Evolutionary conservation across 1,140 invertebrate genomes (phyloP).

Genomic region (Sitodiplosis mosellana): DNA sequence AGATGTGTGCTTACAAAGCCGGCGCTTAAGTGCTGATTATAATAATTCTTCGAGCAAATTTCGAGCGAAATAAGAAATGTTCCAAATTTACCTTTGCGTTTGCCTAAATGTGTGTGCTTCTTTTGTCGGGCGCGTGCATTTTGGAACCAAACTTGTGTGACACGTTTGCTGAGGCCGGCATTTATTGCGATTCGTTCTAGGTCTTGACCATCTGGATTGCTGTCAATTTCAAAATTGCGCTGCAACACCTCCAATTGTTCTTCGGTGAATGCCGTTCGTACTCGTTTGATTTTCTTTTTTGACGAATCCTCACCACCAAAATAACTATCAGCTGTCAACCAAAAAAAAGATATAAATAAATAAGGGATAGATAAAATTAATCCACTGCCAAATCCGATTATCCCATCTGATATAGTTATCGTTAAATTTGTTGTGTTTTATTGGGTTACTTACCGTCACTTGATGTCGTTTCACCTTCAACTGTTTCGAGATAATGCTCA

Average conservation of each 20-base stretch:
- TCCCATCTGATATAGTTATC: too few relatives aligned
- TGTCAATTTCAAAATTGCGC: slow-evolving; percentile 93
- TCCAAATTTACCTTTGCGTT: slow-evolving; percentile 35
- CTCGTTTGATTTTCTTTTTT: slow-evolving; percentile 89
- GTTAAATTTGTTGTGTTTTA: not conserved
- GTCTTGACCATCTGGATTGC: slow-evolving; percentile 96
- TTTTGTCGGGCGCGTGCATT: slow-evolving; percentile 96
- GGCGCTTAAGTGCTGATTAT: too few relatives aligned
- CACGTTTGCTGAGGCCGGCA: slow-evolving; percentile 93
- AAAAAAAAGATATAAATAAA: not conserved
- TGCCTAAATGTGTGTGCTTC: slow-evolving; percentile 73
- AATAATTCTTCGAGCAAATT: too few relatives aligned
- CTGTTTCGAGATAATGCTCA: slow-evolving; percentile 83
- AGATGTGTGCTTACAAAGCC: too few relatives aligned
- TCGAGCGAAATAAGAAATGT: slow-evolving; percentile 10
- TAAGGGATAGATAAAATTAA: too few relatives aligned
- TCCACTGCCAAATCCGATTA: too few relatives aligned
- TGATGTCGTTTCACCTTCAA: slow-evolving; percentile 76
- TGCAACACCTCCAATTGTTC: slow-evolving; percentile 93
- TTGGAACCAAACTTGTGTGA: slow-evolving; percentile 99
- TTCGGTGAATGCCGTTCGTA: slow-evolving; percentile 95
- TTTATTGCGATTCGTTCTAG: slow-evolving; percentile 92
- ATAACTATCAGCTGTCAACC: slow-evolving; percentile 38
- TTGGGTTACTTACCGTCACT: slow-evolving; percentile 48
- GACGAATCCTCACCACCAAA: slow-evolving; percentile 72